Base-by-base conservation (phyloP, 23 tunicate genomes). In the Ascidia mentula region DNA sequence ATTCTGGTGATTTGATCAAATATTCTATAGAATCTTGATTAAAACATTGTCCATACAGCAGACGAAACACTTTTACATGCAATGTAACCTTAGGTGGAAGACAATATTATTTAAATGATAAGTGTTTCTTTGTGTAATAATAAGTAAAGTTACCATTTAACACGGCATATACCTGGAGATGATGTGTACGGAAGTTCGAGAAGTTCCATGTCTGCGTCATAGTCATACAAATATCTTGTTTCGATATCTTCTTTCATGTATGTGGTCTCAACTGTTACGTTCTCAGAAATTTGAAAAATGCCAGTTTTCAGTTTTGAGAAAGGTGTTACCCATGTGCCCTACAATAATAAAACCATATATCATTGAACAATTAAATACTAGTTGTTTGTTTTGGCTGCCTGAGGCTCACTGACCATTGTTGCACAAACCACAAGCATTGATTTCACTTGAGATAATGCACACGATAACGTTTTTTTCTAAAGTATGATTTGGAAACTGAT, bases 321-420 rank as follows among this genome's bases (percentile, higher is more conserved):
- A 32, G 74, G 83, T 42, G 34, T 9, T 60, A 8, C 35, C 83
- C 83, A 79, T 7, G 59, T 33, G 18, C 83, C 83, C 83, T 79
- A 60, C 31, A 24, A 33, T 74, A 0, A 31, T 32, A 18, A 0
- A 36, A 36, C 0, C 36, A 32, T 40, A 77, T 20, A 31, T 18
- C 20, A 18, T 74, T 20, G 0, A 20, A n/a, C n/a, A n/a, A 53
- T 20, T 6, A 53, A 53, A 53, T 53, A 1, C 13, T 53, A 20
- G 65, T 53, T 53, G 22, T 5, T 53, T 53, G 2, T 53, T 6
- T 53, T 53, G 22, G 24, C 65, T 15, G 15, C 15, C 15, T 42
- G 15, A 42, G 53, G 15, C 12, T 12, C 53, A 42, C 13, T 53
- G 65, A 28, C 53, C 53, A 42, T 42, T 15, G 4, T 53, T 5